Percentiles rank a stretch among this genome's conserved stretches.
phyloP scores from a whole-genome alignment of 2,113 vertebrate species.

The Channa maculata region DNA sequence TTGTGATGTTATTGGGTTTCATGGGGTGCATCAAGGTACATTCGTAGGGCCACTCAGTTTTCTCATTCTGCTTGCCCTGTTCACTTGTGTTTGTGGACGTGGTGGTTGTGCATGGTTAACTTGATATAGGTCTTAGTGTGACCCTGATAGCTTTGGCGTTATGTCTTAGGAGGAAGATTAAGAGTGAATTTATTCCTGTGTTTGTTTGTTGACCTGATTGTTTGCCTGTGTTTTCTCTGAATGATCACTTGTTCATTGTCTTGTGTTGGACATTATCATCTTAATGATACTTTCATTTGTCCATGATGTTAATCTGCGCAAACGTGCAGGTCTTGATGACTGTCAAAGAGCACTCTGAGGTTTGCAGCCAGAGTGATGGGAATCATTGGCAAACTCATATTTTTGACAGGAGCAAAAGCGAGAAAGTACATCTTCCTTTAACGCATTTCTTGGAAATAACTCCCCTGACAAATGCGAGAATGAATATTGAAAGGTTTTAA shows the following conservation, averaged over 20 bases:
- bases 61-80: slow-evolving; percentile 63
- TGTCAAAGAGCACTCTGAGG: not conserved
- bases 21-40: slow-evolving; percentile 65
- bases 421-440: not conserved
- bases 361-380: not conserved
- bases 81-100: slow-evolving; percentile 61
- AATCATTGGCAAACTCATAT: not conserved
- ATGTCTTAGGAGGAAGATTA: not conserved
- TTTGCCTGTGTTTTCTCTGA: slow-evolving; percentile 57
- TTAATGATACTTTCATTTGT: slow-evolving; percentile 2
- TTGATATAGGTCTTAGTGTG: slow-evolving; percentile 32
- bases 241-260: slow-evolving; percentile 33
- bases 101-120: slow-evolving; percentile 71
- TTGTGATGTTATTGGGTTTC: slow-evolving; percentile 67
- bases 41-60: slow-evolving; percentile 45
- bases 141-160: slow-evolving; percentile 9
- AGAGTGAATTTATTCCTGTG: slow-evolving; percentile 12
- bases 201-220: slow-evolving; percentile 29
- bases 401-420: not conserved
- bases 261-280: slow-evolving; percentile 14
- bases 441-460: slow-evolving; percentile 3
- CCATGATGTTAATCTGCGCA: not conserved
- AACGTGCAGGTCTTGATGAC: slow-evolving; percentile 1
- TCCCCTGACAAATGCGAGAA: not conserved
- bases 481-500: slow-evolving; percentile 1